A percentile compares a stretch with the other conserved stretches of the same genome.
Evolutionary conservation across 2,888 invertebrate genomes (phyloP).

Genomic region (Leptinotarsa tumamoca): DNA sequence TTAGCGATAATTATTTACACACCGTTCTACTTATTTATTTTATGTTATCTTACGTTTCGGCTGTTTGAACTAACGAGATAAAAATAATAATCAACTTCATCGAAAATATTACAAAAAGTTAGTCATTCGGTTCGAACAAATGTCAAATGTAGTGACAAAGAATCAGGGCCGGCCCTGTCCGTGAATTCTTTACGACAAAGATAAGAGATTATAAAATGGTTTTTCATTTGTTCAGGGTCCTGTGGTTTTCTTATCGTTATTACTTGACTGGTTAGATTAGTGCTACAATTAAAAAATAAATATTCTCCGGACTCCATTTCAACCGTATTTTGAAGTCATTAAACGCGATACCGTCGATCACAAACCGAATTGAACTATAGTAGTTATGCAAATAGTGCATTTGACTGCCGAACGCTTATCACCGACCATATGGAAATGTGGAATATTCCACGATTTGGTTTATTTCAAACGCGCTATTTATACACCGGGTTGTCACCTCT

Average conservation of each 20-base stretch:
- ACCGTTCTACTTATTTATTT: too few relatives aligned
- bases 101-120: too few relatives aligned
- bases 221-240: not conserved
- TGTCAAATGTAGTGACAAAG: too few relatives aligned
- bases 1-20: too few relatives aligned
- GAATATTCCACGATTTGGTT: constrained; percentile 2
- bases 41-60: too few relatives aligned
- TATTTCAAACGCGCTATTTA: constrained; percentile 16
- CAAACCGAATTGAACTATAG: not conserved
- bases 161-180: not conserved
- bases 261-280: not conserved
- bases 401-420: constrained; percentile 3
- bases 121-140: too few relatives aligned
- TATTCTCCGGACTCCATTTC: not conserved
- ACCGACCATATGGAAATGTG: not conserved
- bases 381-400: constrained; percentile 2
- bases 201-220: not conserved
- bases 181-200: too few relatives aligned
- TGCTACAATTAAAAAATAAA: not conserved
- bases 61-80: too few relatives aligned
- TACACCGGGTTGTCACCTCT: not conserved
- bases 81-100: too few relatives aligned
- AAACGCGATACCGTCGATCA: not conserved
- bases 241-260: constrained; percentile 17
- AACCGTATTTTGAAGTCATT: not conserved